A percentile compares a stretch with the other conserved stretches of the same genome.
Conservation (phyloP, 2,888 invertebrate species). For the Scaptomyza parva region DNA sequence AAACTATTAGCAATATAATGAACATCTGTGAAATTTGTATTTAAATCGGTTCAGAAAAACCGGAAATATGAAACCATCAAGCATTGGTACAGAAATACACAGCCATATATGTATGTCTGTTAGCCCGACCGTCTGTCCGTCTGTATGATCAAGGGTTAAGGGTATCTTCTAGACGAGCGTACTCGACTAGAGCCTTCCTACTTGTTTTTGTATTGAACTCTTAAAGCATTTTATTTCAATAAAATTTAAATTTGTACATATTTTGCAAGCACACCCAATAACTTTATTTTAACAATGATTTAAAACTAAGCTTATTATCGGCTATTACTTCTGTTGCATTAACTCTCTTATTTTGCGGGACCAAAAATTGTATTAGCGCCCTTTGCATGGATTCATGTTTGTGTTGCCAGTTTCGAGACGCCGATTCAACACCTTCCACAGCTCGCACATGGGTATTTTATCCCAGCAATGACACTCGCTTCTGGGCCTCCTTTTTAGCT, state of each 20-base stretch:
- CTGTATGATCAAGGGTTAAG: no score
- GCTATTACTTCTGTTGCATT: background rate
- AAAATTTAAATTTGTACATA: background rate
- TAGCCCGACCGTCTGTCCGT: no score
- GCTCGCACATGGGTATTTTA: constrained; percentile 26
- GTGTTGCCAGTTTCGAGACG: constrained; percentile 5
- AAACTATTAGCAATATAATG: no score
- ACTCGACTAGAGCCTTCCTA: no score
- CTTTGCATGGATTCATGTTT: constrained; percentile 31
- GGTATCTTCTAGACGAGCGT: no score
- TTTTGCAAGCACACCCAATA: background rate
- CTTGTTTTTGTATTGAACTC: no score
- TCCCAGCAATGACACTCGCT: constrained; percentile 51
- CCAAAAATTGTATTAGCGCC: background rate
- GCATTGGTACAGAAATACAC: no score
- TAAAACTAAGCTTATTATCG: background rate
- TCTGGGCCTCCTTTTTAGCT: constrained; percentile 1
- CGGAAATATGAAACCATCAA: no score
- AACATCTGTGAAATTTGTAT: no score
- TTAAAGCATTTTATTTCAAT: background rate
- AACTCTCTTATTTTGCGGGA: no score
- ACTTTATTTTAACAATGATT: background rate
- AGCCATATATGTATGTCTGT: no score
- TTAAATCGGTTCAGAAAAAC: no score
- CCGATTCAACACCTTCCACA: background rate